These are phyloP conservation scores for Drosophila saltans DNA, from an alignment of 1,140 invertebrate species.

Conservation along the genomic window DNA sequence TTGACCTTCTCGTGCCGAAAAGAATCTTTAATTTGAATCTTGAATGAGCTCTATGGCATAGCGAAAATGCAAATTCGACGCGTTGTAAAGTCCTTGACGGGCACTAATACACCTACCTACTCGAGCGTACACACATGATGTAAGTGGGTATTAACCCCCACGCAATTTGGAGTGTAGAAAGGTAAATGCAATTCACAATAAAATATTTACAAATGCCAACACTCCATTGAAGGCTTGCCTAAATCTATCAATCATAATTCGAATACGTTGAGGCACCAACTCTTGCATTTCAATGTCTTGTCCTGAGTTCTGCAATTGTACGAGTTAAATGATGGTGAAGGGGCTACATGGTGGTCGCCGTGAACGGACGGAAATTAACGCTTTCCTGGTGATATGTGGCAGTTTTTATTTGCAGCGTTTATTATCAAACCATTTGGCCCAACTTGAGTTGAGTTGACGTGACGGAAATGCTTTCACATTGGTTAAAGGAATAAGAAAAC, in stretches of 20 bases:
- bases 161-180: neutral
- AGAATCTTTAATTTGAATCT: constrained; percentile 59
- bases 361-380: constrained; percentile 41
- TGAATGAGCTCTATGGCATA: constrained; percentile 28
- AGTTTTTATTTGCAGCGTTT: constrained; percentile 49
- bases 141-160: constrained; percentile 26
- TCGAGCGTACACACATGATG: neutral
- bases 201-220: constrained; percentile 74
- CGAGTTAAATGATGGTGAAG: neutral
- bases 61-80: constrained; percentile 55
- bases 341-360: neutral
- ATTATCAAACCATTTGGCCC: constrained; percentile 45
- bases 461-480: constrained; percentile 55
- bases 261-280: constrained; percentile 16
- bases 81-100: constrained; percentile 29
- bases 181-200: constrained; percentile 24
- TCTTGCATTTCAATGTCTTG: constrained; percentile 48
- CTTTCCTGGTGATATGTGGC: constrained; percentile 47
- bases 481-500: constrained; percentile 33
- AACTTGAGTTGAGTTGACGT: constrained; percentile 44
- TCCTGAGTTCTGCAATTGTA: constrained; percentile 18
- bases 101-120: neutral
- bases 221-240: constrained; percentile 38
- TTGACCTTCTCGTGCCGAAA: constrained; percentile 68
- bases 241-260: constrained; percentile 61